Conservation (phyloP, 2,888 invertebrate genomes). For the Netelia inedita region DNA sequence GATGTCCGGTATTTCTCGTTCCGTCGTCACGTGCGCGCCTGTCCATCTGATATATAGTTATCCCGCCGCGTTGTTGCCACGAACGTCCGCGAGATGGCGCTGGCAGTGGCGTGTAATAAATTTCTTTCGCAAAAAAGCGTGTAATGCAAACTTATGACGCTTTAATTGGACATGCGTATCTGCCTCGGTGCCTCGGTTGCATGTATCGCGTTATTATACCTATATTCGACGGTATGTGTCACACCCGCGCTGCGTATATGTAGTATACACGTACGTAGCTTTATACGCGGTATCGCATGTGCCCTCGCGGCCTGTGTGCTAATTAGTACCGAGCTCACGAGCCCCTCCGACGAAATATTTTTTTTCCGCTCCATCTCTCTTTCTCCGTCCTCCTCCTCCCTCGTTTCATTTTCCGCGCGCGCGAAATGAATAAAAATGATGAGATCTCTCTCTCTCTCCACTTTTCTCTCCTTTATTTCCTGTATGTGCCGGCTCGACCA, state of each 20-base stretch:
- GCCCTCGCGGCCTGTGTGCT: slow-evolving; percentile 66
- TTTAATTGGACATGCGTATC: slow-evolving; percentile 81
- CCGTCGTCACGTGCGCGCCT: background rate
- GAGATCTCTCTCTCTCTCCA: slow-evolving; percentile 50
- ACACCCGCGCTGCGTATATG: slow-evolving; percentile 19
- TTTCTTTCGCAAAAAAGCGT: slow-evolving; percentile 73
- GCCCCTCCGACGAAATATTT: slow-evolving; percentile 71
- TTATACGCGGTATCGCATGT: slow-evolving; percentile 50
- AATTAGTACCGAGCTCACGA: slow-evolving; percentile 67
- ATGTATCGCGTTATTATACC: slow-evolving; percentile 46
- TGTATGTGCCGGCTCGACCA: slow-evolving; percentile 36
- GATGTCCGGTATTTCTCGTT: background rate
- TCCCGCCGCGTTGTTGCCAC: background rate
- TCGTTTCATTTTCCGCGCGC: slow-evolving; percentile 67
- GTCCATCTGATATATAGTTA: background rate
- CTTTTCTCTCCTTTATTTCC: slow-evolving; percentile 2
- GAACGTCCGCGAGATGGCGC: slow-evolving; percentile 25
- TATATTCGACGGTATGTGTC: slow-evolving; percentile 28
- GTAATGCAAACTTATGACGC: slow-evolving; percentile 80
- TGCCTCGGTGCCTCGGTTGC: slow-evolving; percentile 62
- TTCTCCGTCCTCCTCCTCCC: slow-evolving; percentile 36
- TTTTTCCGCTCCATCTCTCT: slow-evolving; percentile 71
- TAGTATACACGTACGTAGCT: slow-evolving; percentile 28
- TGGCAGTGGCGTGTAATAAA: slow-evolving; percentile 69
- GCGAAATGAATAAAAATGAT: slow-evolving; percentile 70